These are phyloP conservation scores for Dysidea cf. avara DNA, from an alignment of 37 sponge, comb jelly and placozoan species.

Conservation along the genomic window DNA sequence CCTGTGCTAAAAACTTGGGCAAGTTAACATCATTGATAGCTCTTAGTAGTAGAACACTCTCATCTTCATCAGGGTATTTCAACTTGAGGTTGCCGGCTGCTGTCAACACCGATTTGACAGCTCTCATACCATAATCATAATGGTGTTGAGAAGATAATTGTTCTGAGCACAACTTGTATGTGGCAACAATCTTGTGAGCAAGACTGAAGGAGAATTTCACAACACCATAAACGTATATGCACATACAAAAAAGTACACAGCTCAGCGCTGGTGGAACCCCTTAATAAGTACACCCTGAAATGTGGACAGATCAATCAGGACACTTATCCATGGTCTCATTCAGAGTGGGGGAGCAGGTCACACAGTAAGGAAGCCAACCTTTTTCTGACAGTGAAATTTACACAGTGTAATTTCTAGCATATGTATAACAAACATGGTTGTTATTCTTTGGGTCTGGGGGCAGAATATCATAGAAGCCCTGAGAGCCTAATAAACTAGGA, in stretches of 20 bases:
- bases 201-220: conserved; percentile 70
- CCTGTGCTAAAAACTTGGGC: conserved; percentile 94
- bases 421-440: too few relatives aligned
- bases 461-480: too few relatives aligned
- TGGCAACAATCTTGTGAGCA: conserved; percentile 95
- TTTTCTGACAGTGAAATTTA: too few relatives aligned
- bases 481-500: too few relatives aligned
- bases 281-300: too few relatives aligned
- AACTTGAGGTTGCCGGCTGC: conserved; percentile 98
- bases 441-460: too few relatives aligned
- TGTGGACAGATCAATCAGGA: too few relatives aligned
- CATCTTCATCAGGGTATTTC: conserved; percentile 87
- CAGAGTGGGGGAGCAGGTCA: too few relatives aligned
- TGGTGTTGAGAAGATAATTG: conserved; percentile 99
- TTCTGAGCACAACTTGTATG: conserved; percentile 94
- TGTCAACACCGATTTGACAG: conserved; percentile 94
- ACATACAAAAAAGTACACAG: conserved; percentile 1
- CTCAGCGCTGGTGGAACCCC: too few relatives aligned
- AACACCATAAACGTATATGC: background rate
- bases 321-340: too few relatives aligned
- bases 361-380: too few relatives aligned
- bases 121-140: conserved; percentile 99
- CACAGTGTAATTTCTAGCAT: too few relatives aligned
- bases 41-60: conserved; percentile 86
- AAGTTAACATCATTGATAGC: conserved; percentile 97